Evolutionary conservation across 2,113 vertebrate species (phyloP).

Genomic region (Lanius ludovicianus): DNA sequence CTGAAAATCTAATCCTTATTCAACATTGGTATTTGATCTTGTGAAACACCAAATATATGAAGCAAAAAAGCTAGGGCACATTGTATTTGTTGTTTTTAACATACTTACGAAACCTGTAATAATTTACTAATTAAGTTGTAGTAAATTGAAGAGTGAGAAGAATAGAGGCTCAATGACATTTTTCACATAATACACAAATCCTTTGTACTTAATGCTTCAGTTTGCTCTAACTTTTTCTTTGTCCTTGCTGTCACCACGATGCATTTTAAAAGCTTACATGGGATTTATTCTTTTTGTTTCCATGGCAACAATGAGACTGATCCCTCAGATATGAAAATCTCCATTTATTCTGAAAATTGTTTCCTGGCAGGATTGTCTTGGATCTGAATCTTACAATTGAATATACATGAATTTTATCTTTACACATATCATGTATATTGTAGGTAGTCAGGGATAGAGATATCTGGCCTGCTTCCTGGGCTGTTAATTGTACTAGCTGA

Average conservation of each 20-base stretch:
- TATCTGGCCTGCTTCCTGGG: not conserved
- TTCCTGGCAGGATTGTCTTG: not conserved
- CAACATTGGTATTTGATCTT: not conserved
- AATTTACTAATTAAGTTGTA: not conserved
- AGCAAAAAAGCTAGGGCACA: not conserved
- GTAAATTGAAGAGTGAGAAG: not conserved
- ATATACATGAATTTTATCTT: not conserved
- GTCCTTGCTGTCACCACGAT: constrained; percentile 21
- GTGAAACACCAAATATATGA: not conserved
- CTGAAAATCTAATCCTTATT: not conserved
- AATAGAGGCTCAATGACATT: not conserved
- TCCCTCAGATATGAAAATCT: constrained; percentile 47
- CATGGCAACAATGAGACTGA: constrained; percentile 35
- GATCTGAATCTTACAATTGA: not conserved
- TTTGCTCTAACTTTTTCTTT: constrained; percentile 42
- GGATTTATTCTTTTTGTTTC: constrained; percentile 53
- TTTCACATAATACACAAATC: not conserved
- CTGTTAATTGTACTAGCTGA: not conserved
- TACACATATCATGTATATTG: not conserved
- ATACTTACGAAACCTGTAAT: not conserved
- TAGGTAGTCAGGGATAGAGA: not conserved
- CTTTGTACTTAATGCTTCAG: not conserved
- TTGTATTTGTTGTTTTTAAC: not conserved
- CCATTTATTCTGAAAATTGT: constrained; percentile 11
- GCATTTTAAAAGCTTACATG: constrained; percentile 28